Conservation (phyloP, 2,797 vertebrate species). For the Rhynchotus rufescens region DNA sequence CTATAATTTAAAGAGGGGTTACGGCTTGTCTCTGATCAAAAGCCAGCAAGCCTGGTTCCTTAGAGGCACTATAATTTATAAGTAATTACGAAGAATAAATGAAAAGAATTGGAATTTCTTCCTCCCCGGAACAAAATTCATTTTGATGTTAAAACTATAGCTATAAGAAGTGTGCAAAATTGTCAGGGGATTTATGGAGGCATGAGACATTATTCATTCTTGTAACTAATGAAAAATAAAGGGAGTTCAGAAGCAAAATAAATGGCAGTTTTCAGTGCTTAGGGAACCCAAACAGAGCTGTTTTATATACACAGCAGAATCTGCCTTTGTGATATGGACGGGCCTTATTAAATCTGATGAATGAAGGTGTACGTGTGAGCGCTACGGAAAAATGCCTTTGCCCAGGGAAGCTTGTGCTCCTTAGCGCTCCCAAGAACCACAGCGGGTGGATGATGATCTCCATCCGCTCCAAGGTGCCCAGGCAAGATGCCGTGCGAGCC, state of each 20-base stretch:
- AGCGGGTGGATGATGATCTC: neutral
- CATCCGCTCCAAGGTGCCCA: neutral
- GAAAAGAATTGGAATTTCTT: neutral
- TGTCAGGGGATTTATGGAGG: neutral
- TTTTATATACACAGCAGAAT: neutral
- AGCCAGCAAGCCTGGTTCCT: neutral
- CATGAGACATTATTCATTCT: neutral
- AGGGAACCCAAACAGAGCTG: neutral
- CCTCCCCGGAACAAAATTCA: neutral
- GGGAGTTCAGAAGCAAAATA: neutral
- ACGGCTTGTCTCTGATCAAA: neutral
- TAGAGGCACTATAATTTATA: neutral
- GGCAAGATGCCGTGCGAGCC: neutral
- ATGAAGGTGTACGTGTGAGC: neutral
- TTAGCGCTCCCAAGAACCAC: neutral
- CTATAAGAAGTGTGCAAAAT: neutral
- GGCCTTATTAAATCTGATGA: neutral
- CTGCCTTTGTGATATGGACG: neutral
- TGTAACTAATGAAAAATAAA: neutral
- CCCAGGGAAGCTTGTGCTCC: neutral
- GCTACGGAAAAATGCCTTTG: neutral
- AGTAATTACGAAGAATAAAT: slow-evolving; percentile 8
- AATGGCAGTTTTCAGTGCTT: neutral
- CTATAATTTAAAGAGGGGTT: neutral
- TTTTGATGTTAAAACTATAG: neutral